Conservation (phyloP, 1,140 invertebrate species). For the Neotoxoptera formosana region DNA sequence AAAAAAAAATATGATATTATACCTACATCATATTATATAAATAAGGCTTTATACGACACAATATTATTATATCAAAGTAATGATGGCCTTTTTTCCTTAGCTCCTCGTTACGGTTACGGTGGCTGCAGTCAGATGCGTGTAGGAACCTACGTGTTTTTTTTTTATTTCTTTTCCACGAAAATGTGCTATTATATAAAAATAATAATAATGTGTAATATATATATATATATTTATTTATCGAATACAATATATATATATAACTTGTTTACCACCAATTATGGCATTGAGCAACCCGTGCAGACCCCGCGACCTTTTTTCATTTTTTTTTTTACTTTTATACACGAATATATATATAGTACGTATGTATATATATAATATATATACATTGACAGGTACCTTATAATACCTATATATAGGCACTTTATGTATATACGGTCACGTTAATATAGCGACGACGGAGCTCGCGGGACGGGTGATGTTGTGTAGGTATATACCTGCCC, state of each 20-base stretch:
- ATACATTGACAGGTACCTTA: neutral
- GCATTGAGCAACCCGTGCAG: neutral
- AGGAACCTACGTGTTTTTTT: neutral
- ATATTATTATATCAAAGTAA: neutral
- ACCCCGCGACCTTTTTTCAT: neutral
- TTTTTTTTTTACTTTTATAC: neutral
- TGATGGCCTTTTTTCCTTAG: neutral
- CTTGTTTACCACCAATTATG: slow-evolving; percentile 17
- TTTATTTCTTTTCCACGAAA: neutral
- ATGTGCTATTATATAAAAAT: neutral
- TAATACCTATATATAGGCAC: neutral
- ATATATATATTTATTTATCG: neutral
- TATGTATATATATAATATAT: neutral
- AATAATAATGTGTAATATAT: neutral
- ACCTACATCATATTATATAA: neutral
- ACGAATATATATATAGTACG: neutral
- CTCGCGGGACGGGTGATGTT: slow-evolving; percentile 27
- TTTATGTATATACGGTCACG: neutral
- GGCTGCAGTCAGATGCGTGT: neutral
- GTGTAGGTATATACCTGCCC: neutral
- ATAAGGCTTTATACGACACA: neutral
- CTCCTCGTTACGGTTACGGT: neutral
- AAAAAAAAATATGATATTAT: no score
- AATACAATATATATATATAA: neutral
- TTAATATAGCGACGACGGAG: neutral